A percentile compares a stretch with the other conserved stretches of the same genome.
Conservation (phyloP, 1,140 invertebrate species). For the Bombus polaris region DNA sequence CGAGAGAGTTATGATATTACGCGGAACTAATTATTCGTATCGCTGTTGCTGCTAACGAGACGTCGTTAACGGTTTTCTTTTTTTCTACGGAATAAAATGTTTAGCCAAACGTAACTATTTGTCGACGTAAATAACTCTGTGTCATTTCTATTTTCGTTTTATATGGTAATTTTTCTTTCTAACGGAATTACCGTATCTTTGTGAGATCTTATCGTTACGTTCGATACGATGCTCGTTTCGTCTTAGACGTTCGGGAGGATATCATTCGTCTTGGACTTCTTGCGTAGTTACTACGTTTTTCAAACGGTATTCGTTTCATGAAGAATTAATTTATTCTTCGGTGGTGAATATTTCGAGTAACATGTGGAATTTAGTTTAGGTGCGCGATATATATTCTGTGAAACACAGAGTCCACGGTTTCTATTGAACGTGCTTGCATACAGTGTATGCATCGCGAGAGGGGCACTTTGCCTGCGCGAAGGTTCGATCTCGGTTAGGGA, state of each 20-base stretch:
- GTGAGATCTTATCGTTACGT: background rate
- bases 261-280: no score
- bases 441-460: no score
- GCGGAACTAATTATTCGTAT: slow-evolving; percentile 45
- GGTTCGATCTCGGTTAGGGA: slow-evolving; percentile 12
- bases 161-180: background rate
- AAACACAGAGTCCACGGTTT: slow-evolving; percentile 2
- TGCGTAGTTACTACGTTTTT: no score
- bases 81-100: background rate
- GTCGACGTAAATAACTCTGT: background rate
- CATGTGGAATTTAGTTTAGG: no score
- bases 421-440: background rate
- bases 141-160: background rate
- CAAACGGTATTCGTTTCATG: no score
- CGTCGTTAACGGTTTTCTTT: background rate
- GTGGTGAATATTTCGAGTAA: background rate
- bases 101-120: background rate
- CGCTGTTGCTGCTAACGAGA: slow-evolving; percentile 26
- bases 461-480: background rate
- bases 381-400: background rate
- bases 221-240: no score
- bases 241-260: no score
- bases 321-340: no score
- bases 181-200: background rate
- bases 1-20: slow-evolving; percentile 1